Evolutionary conservation across 1,140 invertebrate species (phyloP), one percentile per base, ranked within the genome.

Genomic region (Muscidifurax raptorellus): DNA sequence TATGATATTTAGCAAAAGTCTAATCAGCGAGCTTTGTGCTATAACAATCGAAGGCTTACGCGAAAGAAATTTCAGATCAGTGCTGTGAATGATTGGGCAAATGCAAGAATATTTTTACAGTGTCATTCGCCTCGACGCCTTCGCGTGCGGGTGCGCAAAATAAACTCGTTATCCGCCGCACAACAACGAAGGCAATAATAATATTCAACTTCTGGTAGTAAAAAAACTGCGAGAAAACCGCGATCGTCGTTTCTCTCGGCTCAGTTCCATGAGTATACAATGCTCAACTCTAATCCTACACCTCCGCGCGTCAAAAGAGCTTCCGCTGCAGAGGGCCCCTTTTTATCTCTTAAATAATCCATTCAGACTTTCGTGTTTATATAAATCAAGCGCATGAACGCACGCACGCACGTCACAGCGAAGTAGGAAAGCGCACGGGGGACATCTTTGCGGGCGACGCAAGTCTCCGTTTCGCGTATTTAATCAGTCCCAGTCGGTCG

Each of bases 281-380:
- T 77, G 13, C 36, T 32, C 77, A 66, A 66, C 59, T 59, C 3
- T 32, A 67, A 79, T 40, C 7, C 36, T 40, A 40, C 36, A 40
- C 9, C 36, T 40, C 7, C 36, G 36, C 36, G 7, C 36, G 9
- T 40, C 36, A 1, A 40, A n/a, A 40, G 36, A 40, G 36, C 36
- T 40, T 10, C 10, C 36, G 36, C 36, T 10, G 10, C 7, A 32
- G 1, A 2, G 0, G 36, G 10, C 7, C 28, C 28, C n/a, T 22
- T 1, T 32, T 18, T 30, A 5, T 22, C 36, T 79, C 52, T 66
- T 36, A 66, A 75, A 66, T 79, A 66, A 47, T 25, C 66, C 78
- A 80, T 47, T 80, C 78, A 71, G 36, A 80, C 78, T 69, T 80
- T 80, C 30, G 30, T 67, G 27, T 79, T 40, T 40, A 25, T 32